Evolutionary conservation across 2,113 vertebrate genomes (phyloP).

Genomic region (Odontophorus gujanensis): DNA sequence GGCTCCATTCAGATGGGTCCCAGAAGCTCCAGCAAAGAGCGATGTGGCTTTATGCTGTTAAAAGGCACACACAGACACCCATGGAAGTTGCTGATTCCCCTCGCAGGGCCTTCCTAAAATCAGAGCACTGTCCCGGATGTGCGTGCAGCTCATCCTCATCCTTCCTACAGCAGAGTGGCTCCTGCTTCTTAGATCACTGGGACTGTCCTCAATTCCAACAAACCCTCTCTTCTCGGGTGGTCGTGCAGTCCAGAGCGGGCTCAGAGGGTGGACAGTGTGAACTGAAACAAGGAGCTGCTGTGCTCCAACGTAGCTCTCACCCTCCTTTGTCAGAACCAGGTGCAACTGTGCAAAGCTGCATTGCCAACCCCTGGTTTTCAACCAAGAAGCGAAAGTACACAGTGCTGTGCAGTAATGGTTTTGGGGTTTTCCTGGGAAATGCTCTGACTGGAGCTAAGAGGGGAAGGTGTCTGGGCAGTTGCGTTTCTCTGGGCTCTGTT

Average conservation of each 20-base stretch:
- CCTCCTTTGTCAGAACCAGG: rapidly evolving
- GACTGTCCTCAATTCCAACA: background rate
- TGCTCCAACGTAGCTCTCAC: rapidly evolving
- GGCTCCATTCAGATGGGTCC: background rate
- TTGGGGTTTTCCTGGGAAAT: background rate
- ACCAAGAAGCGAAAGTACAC: rapidly evolving
- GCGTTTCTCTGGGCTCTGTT: background rate
- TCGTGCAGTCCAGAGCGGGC: too few species aligned
- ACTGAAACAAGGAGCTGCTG: background rate
- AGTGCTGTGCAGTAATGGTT: rapidly evolving
- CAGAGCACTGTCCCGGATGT: too few species aligned
- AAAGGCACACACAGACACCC: background rate
- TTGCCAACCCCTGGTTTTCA: background rate
- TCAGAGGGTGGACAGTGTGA: background rate
- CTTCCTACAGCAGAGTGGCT: background rate
- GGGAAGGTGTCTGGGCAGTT: background rate
- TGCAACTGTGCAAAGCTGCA: rapidly evolving
- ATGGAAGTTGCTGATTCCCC: background rate
- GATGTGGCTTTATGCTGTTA: background rate
- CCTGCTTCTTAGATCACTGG: background rate
- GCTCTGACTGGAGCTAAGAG: background rate
- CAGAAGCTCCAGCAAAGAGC: background rate
- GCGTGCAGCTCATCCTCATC: rapidly evolving
- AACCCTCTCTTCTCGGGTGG: background rate
- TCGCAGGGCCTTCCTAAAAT: background rate